phyloP scores from a whole-genome alignment of 2,113 vertebrate species.

The Oncorhynchus gorbuscha region DNA sequence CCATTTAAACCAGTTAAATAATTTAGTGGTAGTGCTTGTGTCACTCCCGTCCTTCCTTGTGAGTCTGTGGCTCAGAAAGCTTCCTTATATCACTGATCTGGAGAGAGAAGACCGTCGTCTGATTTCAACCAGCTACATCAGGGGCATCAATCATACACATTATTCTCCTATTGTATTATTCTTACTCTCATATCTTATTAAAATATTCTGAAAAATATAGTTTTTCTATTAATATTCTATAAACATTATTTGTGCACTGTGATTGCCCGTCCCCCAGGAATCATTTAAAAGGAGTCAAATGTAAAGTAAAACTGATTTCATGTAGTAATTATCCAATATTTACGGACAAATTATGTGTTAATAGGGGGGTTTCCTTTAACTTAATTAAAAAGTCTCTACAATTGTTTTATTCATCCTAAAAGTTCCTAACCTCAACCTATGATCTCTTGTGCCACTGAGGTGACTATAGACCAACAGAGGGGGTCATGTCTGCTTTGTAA shows the following conservation, averaged over 20 bases:
- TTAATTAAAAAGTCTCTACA: constrained; percentile 20
- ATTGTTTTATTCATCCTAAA: neutral
- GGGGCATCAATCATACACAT: neutral
- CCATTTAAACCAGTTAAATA: constrained; percentile 77
- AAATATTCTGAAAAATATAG: neutral
- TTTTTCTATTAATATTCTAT: neutral
- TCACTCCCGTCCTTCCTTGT: constrained; percentile 44
- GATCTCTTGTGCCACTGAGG: constrained; percentile 46
- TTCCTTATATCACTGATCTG: neutral
- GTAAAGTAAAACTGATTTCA: neutral
- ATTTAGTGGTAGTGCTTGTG: constrained; percentile 77
- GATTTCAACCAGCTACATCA: neutral
- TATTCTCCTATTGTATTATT: no score
- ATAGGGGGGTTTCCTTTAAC: no score
- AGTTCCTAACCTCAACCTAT: constrained; percentile 62
- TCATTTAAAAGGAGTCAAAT: neutral
- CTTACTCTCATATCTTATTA: neutral
- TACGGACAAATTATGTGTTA: no score
- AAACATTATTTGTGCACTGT: neutral
- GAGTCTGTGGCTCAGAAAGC: constrained; percentile 9
- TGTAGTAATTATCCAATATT: no score
- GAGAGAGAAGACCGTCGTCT: neutral
- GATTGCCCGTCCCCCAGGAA: neutral
- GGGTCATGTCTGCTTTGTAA: constrained; percentile 51
- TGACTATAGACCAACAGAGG: constrained; percentile 33